Conservation (phyloP, 2,797 vertebrate genomes). For the Notoglanidium macrostoma region DNA sequence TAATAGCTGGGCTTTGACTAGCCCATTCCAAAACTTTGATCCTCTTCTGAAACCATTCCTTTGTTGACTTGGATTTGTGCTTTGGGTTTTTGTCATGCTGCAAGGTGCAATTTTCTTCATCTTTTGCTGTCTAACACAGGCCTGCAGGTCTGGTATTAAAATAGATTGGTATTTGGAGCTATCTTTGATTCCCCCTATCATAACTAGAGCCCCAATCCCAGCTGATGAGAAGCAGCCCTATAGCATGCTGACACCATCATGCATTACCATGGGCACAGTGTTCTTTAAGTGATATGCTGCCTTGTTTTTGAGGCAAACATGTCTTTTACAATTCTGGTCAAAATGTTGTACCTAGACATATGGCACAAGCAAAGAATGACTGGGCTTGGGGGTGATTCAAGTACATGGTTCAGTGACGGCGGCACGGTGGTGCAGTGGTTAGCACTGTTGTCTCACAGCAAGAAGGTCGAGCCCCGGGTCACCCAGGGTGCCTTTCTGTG, state of each 20-base stretch:
- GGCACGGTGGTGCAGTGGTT: no score
- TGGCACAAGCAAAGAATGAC: no score
- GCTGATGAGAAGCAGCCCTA: neutral
- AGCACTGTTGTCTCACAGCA: no score
- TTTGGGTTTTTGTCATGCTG: neutral
- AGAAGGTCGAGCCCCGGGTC: no score
- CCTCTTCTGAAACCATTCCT: neutral
- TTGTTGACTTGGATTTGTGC: neutral
- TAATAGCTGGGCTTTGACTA: neutral
- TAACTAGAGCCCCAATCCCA: neutral
- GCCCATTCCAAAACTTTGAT: neutral
- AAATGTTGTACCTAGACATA: neutral
- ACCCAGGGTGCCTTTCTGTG: no score
- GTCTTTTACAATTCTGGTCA: neutral
- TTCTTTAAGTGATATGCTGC: neutral
- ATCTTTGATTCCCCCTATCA: neutral
- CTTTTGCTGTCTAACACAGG: neutral
- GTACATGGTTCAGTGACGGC: no score
- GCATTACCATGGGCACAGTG: neutral
- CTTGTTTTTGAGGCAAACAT: neutral
- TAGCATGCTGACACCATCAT: neutral
- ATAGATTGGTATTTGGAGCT: neutral
- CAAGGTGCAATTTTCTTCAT: no score
- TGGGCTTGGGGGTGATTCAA: no score
- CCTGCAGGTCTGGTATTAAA: neutral